phyloP scores from a whole-genome alignment of 2,888 invertebrate species.

The Nephrotoma flavescens region DNA sequence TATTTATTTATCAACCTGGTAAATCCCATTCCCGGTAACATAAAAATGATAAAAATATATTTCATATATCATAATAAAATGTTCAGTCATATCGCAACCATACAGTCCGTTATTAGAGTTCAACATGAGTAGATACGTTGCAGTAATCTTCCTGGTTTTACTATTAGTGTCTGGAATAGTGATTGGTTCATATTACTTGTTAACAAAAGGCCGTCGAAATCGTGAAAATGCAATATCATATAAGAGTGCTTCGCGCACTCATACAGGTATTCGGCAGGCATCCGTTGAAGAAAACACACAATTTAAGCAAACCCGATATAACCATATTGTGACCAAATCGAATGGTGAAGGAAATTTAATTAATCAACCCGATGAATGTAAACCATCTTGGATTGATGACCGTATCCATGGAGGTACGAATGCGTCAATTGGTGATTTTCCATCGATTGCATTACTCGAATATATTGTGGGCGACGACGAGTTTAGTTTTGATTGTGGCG shows the following conservation, averaged over 20 bases:
- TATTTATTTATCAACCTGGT: no score
- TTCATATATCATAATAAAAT: no score
- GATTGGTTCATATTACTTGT: neutral
- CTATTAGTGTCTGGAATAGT: neutral
- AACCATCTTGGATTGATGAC: neutral
- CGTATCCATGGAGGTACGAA: slow-evolving; percentile 29
- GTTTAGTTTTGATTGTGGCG: neutral
- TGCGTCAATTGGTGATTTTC: slow-evolving; percentile 47
- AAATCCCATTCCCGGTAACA: no score
- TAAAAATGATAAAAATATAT: no score
- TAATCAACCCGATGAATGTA: neutral
- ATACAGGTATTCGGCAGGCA: neutral
- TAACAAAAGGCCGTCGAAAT: neutral
- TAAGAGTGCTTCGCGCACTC: neutral
- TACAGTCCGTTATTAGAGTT: no score
- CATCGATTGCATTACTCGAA: slow-evolving; percentile 52
- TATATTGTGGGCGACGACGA: slow-evolving; percentile 36
- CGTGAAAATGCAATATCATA: neutral
- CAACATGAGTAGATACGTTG: neutral
- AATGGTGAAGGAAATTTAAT: neutral
- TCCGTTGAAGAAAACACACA: neutral
- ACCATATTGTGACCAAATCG: neutral
- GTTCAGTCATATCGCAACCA: no score
- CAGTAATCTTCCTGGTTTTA: neutral
- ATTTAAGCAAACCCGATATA: neutral